Evolutionary conservation across 2,888 invertebrate species (phyloP), one percentile per base, ranked within the genome.

Genomic region (Lomographa bimaculata): DNA sequence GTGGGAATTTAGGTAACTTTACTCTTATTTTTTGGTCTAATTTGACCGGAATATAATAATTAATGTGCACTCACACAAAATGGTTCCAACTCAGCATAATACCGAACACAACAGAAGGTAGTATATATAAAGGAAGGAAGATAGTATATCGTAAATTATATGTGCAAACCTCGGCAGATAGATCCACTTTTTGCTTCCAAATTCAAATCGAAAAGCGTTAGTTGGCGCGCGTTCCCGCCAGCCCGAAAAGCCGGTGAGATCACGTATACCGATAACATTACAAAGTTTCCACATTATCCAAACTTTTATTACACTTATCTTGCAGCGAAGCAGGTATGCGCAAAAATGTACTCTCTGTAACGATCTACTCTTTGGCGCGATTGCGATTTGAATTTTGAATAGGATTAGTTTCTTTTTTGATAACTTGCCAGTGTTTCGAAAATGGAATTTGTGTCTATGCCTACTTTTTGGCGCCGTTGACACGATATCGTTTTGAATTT

Each of bases 231-330:
- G 46, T 50, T 49, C 52, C 60, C 71, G 64, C 65, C 58, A 57
- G 60, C 67, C 71, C 71, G 79, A 82, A 80, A 81, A 81, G 79
- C 79, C 81, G 66, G 67, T 51, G 76, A 80, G 87, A 87, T 87
- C 86, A 86, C 87, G 86, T 87, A 81, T 79, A 63, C 80, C 82
- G 86, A 87, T 87, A 87, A 84, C 84, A 87, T 86, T 82, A 85
- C 78, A 60, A 86, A 87, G 83, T 87, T 87, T 86, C 72, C 75
- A 69, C 86, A 84, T 87, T 87, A 86, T 71, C 56, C 51, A 46
- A 85, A 86, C 86, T 87, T 86, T 87, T 86, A 86, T 85, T 86
- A 86, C 84, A 82, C 79, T 85, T 85, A 86, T 85, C 85, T 82
- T 65, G 61, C 61, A 62, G 50, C 56, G 65, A 62, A 70, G 67